Conservation (phyloP, 2,797 vertebrate species). For the Ctenopoma kingsleyae region DNA sequence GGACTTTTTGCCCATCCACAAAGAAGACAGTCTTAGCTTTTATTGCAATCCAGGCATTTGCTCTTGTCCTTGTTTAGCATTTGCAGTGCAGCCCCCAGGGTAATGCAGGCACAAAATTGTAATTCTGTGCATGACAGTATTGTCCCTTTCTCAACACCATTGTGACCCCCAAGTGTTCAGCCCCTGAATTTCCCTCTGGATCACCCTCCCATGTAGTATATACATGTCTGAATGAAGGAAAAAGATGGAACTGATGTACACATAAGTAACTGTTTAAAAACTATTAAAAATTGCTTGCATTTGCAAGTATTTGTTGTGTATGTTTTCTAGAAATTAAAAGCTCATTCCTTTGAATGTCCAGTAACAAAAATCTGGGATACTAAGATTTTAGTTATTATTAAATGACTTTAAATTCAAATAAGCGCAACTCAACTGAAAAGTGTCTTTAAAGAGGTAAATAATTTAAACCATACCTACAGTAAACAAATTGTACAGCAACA, state of each 20-base stretch:
- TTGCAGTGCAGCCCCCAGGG: constrained; percentile 51
- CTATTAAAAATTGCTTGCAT: constrained; percentile 36
- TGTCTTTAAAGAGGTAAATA: no score
- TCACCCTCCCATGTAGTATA: constrained; percentile 35
- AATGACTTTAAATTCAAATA: no score
- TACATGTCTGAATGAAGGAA: constrained; percentile 25
- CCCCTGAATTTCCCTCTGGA: constrained; percentile 61
- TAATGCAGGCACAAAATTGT: constrained; percentile 46
- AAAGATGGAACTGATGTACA: constrained; percentile 45
- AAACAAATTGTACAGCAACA: no score
- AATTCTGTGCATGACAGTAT: constrained; percentile 45
- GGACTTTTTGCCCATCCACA: constrained; percentile 70
- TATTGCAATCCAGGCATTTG: constrained; percentile 60
- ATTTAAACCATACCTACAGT: no score
- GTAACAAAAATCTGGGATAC: not conserved
- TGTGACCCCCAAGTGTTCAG: constrained; percentile 59
- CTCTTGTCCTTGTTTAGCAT: constrained; percentile 77
- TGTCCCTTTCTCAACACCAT: constrained; percentile 35
- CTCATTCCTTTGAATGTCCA: constrained; percentile 17
- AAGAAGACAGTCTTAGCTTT: constrained; percentile 60
- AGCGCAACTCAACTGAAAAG: no score
- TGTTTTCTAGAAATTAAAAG: not conserved
- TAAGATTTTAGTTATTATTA: no score
- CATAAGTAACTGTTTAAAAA: constrained; percentile 40
- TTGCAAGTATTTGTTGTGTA: constrained; percentile 32